These are phyloP conservation scores for Coregonus ussuriensis DNA, from an alignment of 2,797 vertebrate genomes.

Conservation along the genomic window DNA sequence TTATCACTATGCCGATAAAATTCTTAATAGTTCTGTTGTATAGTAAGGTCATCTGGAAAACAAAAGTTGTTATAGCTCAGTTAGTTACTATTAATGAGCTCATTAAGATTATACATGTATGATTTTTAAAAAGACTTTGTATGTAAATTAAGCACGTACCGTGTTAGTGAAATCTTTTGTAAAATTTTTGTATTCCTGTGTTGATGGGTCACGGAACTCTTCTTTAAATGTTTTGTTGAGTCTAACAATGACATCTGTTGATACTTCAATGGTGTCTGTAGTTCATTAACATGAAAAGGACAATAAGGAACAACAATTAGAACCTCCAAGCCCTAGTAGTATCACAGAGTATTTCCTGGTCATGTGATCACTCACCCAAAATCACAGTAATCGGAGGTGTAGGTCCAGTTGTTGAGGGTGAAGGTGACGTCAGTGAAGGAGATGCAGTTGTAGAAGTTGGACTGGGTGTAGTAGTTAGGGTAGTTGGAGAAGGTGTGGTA, in stretches of 20 bases:
- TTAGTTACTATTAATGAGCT: neutral
- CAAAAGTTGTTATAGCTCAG: neutral
- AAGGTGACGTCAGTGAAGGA: neutral
- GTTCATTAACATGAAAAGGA: neutral
- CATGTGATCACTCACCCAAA: neutral
- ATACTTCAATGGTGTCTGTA: conserved; percentile 1
- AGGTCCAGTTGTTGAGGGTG: neutral
- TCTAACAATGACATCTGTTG: neutral
- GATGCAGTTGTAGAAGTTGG: neutral
- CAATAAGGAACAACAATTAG: neutral
- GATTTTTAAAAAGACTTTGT: neutral
- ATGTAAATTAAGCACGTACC: conserved; percentile 29
- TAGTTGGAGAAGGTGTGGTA: too few relatives aligned
- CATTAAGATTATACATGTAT: neutral
- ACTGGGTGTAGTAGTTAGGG: neutral
- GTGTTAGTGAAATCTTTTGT: neutral
- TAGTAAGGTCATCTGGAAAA: conserved; percentile 33
- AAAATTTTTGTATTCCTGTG: accelerated
- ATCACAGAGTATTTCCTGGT: neutral
- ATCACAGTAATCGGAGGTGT: conserved; percentile 18
- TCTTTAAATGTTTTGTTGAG: accelerated
- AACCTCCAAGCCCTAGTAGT: neutral
- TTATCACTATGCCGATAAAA: neutral
- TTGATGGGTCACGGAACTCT: accelerated
- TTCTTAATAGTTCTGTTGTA: neutral